Evolutionary conservation across 2,888 invertebrate species (phyloP).

Genomic region (Pollenia angustigena): DNA sequence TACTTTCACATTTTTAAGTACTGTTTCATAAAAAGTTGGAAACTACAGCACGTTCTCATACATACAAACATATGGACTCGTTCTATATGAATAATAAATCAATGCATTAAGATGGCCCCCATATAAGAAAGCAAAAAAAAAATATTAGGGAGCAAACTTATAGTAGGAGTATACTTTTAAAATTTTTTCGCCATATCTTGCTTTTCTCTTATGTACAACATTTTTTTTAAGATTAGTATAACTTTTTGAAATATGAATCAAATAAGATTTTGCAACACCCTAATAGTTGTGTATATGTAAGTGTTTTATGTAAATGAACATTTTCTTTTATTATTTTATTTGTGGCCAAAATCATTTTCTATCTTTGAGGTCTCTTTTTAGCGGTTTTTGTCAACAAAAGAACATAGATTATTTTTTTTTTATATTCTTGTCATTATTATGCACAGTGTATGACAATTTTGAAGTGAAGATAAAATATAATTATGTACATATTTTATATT

Average conservation of each 20-base stretch:
- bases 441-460: conserved; percentile 44
- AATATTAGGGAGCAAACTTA: too few species aligned
- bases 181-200: too few species aligned
- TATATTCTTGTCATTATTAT: conserved; percentile 8
- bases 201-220: too few species aligned
- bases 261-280: too few species aligned
- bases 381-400: conserved; percentile 26
- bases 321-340: conserved; percentile 26
- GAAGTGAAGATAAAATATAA: conserved; percentile 29
- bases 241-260: too few species aligned
- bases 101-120: too few species aligned
- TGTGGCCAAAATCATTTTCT: conserved; percentile 22
- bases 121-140: too few species aligned
- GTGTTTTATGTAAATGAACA: background rate
- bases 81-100: too few species aligned
- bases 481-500: conserved; percentile 13
- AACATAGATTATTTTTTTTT: background rate
- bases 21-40: conserved; percentile 6
- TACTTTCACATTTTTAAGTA: background rate
- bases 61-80: too few species aligned
- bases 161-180: too few species aligned
- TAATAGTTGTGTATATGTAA: background rate
- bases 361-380: conserved; percentile 40
- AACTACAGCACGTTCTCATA: too few species aligned
- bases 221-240: too few species aligned